Evolutionary conservation across 2,888 invertebrate genomes (phyloP), one percentile per base, ranked within the genome.

Genomic region (Ichneumoninae sp.): DNA sequence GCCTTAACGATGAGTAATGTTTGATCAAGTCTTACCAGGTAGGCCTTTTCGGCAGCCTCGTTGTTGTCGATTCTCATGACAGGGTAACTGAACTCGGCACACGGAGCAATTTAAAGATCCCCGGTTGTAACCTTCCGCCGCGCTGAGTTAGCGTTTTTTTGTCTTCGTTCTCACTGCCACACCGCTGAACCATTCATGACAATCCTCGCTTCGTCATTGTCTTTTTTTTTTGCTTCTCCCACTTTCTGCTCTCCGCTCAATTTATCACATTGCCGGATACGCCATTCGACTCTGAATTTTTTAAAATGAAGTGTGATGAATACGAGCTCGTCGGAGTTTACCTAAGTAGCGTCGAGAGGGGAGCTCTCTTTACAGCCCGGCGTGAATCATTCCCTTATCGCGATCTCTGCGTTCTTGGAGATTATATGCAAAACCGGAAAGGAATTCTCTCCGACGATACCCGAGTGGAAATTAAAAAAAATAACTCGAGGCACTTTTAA

Each of bases 21-120:
- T 30, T 8, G 10, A 60, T 33, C 57, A 52, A 71, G 33, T 77
- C 89, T 89, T 88, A 89, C 89, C 89, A 86, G 81, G 70, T 87
- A 89, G 54, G 86, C 88, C 84, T 89, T 89, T 80, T 89, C 85
- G 72, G 85, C 86, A 82, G 81, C 84, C 75, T 87, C 88, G 85
- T 89, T 88, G 82, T 89, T 88, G 86, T 89, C 89, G 87, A 89
- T 89, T 88, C 89, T 87, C 89, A 89, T 89, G 87, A 85, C 88
- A 82, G 72, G 47, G 71, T 52, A 66, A 69, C 57, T 70, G 74
- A 76, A 75, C 33, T 75, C 57, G 54, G 47, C 50, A 60, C 75
- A 50, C 76, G 60, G 57, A 60, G 75, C 79, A 57, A 70, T 52
- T 75, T 16, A 47, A 54, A 36, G 68, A 62, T 66, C 52, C 57